Conservation (phyloP, 2,797 vertebrate genomes). For the Pangasius krempfi region DNA sequence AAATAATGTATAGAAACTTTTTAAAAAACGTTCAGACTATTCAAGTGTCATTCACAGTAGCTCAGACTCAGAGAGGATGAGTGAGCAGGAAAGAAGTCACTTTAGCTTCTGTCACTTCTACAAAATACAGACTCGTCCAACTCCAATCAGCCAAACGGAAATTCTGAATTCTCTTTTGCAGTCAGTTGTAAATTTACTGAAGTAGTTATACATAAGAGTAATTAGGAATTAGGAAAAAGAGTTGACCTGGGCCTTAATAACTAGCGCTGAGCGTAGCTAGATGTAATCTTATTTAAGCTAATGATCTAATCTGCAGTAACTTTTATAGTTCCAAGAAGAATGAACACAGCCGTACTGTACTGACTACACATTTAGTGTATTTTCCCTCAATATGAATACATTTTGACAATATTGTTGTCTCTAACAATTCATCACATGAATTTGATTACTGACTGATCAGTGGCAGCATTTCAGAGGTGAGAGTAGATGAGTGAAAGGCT, state of each 20-base stretch:
- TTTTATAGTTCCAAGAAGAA: background rate
- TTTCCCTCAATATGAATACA: background rate
- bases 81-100: background rate
- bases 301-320: background rate
- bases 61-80: too few species aligned
- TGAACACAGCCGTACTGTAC: background rate
- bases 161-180: background rate
- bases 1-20: background rate
- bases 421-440: background rate
- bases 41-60: background rate
- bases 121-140: background rate
- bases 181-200: background rate
- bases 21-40: too few species aligned
- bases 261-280: background rate
- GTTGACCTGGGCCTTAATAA: background rate
- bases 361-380: background rate
- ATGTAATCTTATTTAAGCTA: background rate
- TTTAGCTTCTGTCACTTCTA: background rate
- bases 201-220: background rate
- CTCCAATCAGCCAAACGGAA: background rate
- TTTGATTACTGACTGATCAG: background rate
- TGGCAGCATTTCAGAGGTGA: background rate
- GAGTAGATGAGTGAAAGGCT: background rate
- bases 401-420: background rate
- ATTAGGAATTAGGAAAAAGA: background rate